phyloP scores from a whole-genome alignment of 2,797 vertebrate species.

The Syngnathus acus region DNA sequence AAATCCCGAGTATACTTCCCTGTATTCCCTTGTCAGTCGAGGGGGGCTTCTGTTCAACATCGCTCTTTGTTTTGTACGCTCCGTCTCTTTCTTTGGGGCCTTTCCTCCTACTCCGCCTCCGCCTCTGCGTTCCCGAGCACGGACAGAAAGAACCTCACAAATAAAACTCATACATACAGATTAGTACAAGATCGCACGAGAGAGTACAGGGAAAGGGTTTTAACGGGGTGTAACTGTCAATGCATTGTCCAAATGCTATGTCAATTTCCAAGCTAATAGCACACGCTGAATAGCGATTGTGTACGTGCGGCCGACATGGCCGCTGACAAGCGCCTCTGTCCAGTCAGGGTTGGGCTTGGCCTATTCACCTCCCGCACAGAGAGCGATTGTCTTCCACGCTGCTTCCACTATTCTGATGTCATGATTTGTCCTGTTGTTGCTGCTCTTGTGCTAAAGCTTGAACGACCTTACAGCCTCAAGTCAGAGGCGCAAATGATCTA shows the following conservation, averaged over 20 bases:
- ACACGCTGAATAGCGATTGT: constrained; percentile 32
- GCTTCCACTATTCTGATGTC: constrained; percentile 66
- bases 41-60: constrained; percentile 39
- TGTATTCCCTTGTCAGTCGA: background rate
- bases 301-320: constrained; percentile 36
- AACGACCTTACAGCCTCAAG: constrained; percentile 22
- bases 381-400: constrained; percentile 63
- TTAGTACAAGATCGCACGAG: background rate
- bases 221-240: constrained; percentile 36
- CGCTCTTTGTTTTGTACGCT: constrained; percentile 53
- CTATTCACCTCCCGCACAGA: constrained; percentile 54
- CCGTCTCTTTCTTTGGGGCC: constrained; percentile 42
- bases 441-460: constrained; percentile 41
- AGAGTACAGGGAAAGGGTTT: constrained; percentile 33
- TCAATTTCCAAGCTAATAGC: constrained; percentile 33
- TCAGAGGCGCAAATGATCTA: constrained; percentile 16
- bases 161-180: constrained; percentile 17
- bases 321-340: constrained; percentile 67
- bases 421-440: constrained; percentile 51
- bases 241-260: constrained; percentile 41
- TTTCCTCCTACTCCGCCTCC: constrained; percentile 70
- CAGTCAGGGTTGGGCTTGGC: constrained; percentile 53
- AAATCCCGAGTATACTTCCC: background rate
- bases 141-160: constrained; percentile 24
- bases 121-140: constrained; percentile 55